Conservation (phyloP, 2,888 invertebrate genomes). For the Petrophora chlorosata region DNA sequence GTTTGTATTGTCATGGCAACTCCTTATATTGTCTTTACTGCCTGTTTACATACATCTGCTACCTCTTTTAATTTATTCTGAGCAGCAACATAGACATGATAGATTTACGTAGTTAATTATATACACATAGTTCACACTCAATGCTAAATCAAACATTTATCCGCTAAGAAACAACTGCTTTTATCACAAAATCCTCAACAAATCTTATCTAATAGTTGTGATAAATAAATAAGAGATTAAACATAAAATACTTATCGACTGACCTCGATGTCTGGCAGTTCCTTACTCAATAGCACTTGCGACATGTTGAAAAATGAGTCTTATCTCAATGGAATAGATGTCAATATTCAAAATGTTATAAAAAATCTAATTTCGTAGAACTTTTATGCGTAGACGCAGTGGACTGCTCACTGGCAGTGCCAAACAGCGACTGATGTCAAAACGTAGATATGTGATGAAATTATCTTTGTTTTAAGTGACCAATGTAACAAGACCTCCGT, state of each 20-base stretch:
- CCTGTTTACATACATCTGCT: no score
- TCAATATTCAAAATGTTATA: slow-evolving; percentile 14
- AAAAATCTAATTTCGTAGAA: slow-evolving; percentile 14
- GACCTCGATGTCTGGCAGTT: slow-evolving; percentile 93
- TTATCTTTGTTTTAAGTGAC: slow-evolving; percentile 20
- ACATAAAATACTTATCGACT: slow-evolving; percentile 46
- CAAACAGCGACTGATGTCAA: slow-evolving; percentile 64
- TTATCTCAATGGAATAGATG: slow-evolving; percentile 20
- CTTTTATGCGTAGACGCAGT: slow-evolving; percentile 46
- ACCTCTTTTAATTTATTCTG: neutral
- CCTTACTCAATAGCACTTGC: slow-evolving; percentile 85
- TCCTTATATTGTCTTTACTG: no score
- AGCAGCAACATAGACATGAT: neutral
- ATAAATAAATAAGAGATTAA: slow-evolving; percentile 1
- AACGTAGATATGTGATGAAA: slow-evolving; percentile 13
- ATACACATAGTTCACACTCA: no score
- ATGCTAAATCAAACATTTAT: no score
- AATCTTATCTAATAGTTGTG: slow-evolving; percentile 19
- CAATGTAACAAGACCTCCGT: slow-evolving; percentile 23
- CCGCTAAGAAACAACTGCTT: neutral
- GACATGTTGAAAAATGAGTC: slow-evolving; percentile 60
- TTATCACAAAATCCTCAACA: neutral
- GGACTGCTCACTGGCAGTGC: slow-evolving; percentile 82
- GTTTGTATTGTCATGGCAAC: no score
- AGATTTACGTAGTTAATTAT: neutral